Percentiles rank a stretch among this genome's conserved stretches.
Conservation (phyloP, 1,140 invertebrate genomes). For the Elysia chlorotica region DNA sequence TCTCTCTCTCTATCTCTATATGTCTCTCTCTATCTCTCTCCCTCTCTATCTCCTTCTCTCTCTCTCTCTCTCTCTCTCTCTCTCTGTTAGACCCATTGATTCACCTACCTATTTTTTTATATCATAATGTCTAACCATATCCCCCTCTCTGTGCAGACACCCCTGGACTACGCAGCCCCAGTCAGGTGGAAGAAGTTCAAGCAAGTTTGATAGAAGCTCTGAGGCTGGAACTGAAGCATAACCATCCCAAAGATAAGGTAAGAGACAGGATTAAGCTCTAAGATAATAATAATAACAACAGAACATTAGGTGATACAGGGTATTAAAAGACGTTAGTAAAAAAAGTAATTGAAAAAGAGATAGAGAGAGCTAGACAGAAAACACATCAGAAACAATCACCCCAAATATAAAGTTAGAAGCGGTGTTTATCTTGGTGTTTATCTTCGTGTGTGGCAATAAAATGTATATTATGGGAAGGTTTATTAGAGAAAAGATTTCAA, state of each 20-base stretch:
- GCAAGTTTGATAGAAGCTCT: slow-evolving; percentile 38
- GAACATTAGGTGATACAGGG: no score
- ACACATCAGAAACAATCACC: no score
- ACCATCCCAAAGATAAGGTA: slow-evolving; percentile 42
- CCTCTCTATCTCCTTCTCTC: no score
- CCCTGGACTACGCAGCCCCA: slow-evolving; percentile 26
- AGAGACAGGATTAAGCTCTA: no score
- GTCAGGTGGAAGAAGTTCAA: slow-evolving; percentile 39
- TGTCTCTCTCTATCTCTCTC: no score
- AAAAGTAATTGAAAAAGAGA: background rate
- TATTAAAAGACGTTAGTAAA: background rate
- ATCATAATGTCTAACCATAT: background rate
- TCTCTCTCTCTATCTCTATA: no score
- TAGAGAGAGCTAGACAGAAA: no score
- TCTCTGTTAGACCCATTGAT: background rate
- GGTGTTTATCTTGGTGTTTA: background rate
- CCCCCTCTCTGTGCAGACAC: slow-evolving; percentile 22
- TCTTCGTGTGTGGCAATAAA: background rate
- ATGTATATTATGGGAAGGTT: background rate
- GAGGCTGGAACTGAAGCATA: slow-evolving; percentile 43
- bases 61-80: background rate
- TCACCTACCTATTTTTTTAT: background rate
- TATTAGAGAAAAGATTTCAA: no score
- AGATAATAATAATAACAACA: no score
- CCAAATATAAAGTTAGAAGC: background rate